phyloP scores from a whole-genome alignment of 2,113 vertebrate genomes.

The Menura novaehollandiae region DNA sequence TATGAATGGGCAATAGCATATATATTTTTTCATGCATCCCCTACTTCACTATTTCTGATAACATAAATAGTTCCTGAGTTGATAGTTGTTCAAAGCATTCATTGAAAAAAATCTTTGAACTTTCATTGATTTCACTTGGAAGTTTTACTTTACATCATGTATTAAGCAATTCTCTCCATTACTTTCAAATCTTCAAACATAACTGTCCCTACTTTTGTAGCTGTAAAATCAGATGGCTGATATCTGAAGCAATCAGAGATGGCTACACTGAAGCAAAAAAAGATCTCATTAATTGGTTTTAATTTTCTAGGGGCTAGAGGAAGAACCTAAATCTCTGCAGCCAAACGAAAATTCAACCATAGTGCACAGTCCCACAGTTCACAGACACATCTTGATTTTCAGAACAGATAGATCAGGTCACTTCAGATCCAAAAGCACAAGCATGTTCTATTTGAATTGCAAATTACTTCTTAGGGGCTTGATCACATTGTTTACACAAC shows the following conservation, averaged over 20 bases:
- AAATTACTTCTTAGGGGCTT: not conserved
- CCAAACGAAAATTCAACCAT: not conserved
- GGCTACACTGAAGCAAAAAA: not conserved
- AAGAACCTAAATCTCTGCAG: not conserved
- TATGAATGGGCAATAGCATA: not conserved
- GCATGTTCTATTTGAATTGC: not conserved
- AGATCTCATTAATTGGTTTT: not conserved
- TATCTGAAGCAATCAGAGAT: not conserved
- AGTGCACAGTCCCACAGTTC: not conserved
- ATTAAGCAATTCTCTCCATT: slow-evolving; percentile 20
- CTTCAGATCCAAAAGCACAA: not conserved
- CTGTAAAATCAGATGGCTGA: not conserved
- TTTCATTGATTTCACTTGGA: slow-evolving; percentile 25
- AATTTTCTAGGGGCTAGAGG: not conserved
- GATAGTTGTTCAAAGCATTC: not conserved
- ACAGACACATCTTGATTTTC: not conserved
- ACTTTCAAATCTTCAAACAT: not conserved
- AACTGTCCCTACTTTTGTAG: not conserved
- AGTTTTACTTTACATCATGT: slow-evolving; percentile 1
- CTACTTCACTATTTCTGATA: not conserved
- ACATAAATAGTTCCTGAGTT: not conserved
- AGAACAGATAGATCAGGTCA: not conserved
- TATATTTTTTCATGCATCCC: not conserved
- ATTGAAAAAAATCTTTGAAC: not conserved
- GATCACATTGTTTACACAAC: not conserved